A percentile compares a stretch with the other conserved stretches of the same genome.
Evolutionary conservation across 2,113 vertebrate genomes (phyloP).

Genomic region (Gobio gobio): DNA sequence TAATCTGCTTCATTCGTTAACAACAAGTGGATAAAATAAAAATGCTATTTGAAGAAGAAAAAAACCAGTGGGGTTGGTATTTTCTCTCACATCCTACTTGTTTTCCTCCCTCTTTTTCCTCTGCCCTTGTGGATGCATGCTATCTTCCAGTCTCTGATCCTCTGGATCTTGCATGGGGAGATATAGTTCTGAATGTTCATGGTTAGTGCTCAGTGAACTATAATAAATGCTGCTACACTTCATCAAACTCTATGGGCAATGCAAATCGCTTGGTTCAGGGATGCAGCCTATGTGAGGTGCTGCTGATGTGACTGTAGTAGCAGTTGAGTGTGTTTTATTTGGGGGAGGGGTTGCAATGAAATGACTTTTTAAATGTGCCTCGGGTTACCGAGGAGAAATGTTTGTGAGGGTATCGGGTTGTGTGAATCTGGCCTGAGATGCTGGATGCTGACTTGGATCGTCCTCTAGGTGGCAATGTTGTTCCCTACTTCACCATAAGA

Average conservation of each 20-base stretch:
- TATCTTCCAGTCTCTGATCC: constrained; percentile 61
- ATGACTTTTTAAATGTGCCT: constrained; percentile 8
- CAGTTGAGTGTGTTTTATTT: constrained; percentile 6
- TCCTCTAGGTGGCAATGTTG: constrained; percentile 75
- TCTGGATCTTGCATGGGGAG: constrained; percentile 64
- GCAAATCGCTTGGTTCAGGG: constrained; percentile 20
- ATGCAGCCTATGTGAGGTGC: not conserved
- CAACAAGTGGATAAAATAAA: constrained; percentile 1
- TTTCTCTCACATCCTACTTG: not conserved
- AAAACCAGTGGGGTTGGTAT: constrained; percentile 1
- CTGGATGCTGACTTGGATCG: not conserved
- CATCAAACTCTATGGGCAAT: constrained; percentile 3
- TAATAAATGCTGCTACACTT: constrained; percentile 6
- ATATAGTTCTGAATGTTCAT: constrained; percentile 65
- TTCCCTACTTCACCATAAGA: constrained; percentile 59
- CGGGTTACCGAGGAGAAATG: not conserved
- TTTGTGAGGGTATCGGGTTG: not conserved
- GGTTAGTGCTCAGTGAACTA: constrained; percentile 51
- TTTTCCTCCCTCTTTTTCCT: constrained; percentile 51
- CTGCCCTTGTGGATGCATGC: constrained; percentile 61
- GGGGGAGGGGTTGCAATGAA: constrained; percentile 14
- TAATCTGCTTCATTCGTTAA: not conserved
- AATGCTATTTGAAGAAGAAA: not conserved
- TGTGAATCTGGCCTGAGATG: constrained; percentile 40
- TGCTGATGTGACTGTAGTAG: constrained; percentile 13